These are phyloP conservation scores for Ascaphus truei DNA, from an alignment of 2,113 vertebrate species.

Conservation along the genomic window DNA sequence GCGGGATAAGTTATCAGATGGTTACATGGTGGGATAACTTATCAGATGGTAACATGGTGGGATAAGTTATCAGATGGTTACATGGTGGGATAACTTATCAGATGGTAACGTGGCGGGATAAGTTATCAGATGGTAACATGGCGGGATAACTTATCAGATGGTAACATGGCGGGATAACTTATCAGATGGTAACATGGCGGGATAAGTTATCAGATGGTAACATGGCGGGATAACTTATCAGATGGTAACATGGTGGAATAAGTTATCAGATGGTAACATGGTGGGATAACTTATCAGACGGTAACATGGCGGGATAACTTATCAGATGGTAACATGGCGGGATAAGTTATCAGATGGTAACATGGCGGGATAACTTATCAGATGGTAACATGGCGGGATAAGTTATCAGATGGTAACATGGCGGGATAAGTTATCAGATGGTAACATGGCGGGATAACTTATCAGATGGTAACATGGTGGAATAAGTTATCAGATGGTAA, in stretches of 20 bases:
- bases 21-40: neutral
- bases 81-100: slow-evolving; percentile 8
- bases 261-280: slow-evolving; percentile 17
- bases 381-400: neutral
- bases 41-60: slow-evolving; percentile 10
- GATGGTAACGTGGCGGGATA: neutral
- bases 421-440: slow-evolving; percentile 10
- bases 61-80: slow-evolving; percentile 10
- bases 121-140: slow-evolving; percentile 17
- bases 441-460: neutral
- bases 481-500: slow-evolving; percentile 14
- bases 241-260: neutral
- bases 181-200: slow-evolving; percentile 11
- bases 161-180: neutral
- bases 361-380: slow-evolving; percentile 9
- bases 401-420: slow-evolving; percentile 17
- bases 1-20: slow-evolving; percentile 10
- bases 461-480: slow-evolving; percentile 10
- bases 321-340: slow-evolving; percentile 11
- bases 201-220: slow-evolving; percentile 12
- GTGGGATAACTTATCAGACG: slow-evolving; percentile 8
- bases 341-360: slow-evolving; percentile 12
- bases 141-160: slow-evolving; percentile 10
- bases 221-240: slow-evolving; percentile 9
- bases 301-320: neutral